phyloP scores from a whole-genome alignment of 1,140 invertebrate genomes.

The Drosophila nikananu region DNA sequence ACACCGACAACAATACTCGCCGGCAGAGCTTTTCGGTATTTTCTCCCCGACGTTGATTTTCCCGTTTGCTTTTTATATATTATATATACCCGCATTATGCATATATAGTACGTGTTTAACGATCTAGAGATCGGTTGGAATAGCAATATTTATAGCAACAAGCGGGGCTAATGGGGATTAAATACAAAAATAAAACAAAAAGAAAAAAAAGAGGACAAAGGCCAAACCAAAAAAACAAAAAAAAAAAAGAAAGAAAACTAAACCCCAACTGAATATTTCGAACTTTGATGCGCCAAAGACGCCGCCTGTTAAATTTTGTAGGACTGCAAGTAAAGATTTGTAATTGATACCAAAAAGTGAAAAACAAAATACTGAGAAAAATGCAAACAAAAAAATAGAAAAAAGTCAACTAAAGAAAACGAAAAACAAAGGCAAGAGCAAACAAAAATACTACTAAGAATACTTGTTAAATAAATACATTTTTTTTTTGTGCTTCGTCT shows the following conservation, averaged over 20 bases:
- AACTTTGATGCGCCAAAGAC: constrained; percentile 35
- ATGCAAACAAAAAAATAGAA: constrained; percentile 47
- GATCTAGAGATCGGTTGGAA: constrained; percentile 53
- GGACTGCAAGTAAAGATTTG: constrained; percentile 64
- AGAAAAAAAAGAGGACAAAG: constrained; percentile 8
- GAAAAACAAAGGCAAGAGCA: constrained; percentile 21
- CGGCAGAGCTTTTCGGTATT: constrained; percentile 31
- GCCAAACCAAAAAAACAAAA: constrained; percentile 5
- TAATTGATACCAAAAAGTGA: constrained; percentile 63
- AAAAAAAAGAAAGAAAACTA: background rate
- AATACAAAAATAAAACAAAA: background rate
- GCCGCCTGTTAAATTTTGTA: constrained; percentile 46
- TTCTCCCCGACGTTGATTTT: background rate
- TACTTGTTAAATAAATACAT: constrained; percentile 39
- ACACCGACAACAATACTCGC: constrained; percentile 33
- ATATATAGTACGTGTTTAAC: constrained; percentile 30
- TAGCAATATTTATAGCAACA: constrained; percentile 53
- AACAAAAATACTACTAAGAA: constrained; percentile 25
- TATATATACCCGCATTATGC: constrained; percentile 5
- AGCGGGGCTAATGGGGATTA: constrained; percentile 6
- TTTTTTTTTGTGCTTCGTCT: constrained; percentile 7
- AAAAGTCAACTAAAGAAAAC: constrained; percentile 22
- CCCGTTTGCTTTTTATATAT: constrained; percentile 10
- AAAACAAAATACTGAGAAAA: constrained; percentile 38
- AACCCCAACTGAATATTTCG: constrained; percentile 50